Evolutionary conservation across 2,888 invertebrate species (phyloP), one percentile per base, ranked within the genome.

Genomic region (Crepidodera aurea): DNA sequence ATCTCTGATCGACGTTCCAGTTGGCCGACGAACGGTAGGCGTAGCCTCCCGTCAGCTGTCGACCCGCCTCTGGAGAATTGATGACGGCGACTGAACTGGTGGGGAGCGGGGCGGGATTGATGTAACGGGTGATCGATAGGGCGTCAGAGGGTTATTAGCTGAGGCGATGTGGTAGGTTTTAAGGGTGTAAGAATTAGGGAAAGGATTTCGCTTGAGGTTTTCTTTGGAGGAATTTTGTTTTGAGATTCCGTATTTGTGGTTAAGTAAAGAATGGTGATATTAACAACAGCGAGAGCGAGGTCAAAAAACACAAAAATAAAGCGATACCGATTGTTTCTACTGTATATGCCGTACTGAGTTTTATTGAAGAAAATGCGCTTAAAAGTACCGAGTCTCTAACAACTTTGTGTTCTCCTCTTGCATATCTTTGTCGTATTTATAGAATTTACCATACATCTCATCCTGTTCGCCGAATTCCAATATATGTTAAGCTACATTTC

Each of bases 51-150:
- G 29, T 62, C 62, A 62, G 62, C 62, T 62, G 62, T 44, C 22
- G 62, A 58, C 62, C 58, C 62, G 62, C 62, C 62, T 44, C 58
- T 42, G 42, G 62, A 62, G 62, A 62, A 55, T 59, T 59, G 54
- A 58, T 42, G 58, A 54, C 56, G 54, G 42, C 54, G 42, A 15
- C 34, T 40, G 48, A 8, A n/a, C 15, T 29, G 29, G 51, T 34
- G 54, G 54, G 58, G 53, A 39, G 39, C 40, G 34, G 44, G 57
- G 54, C 50, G 58, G 51, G 40, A 37, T 39, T 53, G 53, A 53
- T 53, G 15, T 13, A 13, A 37, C 4, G 29, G 10, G 13, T 37
- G 37, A 37, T 37, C 53, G 53, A 53, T 53, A 53, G 39, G 40
- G 40, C 5, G 37, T n/a, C 40, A 22, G 13, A 37, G 53, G 53